A percentile compares a stretch with the other conserved stretches of the same genome.
phyloP scores from a whole-genome alignment of 2,888 invertebrate genomes.

The Aspidiotus destructor region DNA sequence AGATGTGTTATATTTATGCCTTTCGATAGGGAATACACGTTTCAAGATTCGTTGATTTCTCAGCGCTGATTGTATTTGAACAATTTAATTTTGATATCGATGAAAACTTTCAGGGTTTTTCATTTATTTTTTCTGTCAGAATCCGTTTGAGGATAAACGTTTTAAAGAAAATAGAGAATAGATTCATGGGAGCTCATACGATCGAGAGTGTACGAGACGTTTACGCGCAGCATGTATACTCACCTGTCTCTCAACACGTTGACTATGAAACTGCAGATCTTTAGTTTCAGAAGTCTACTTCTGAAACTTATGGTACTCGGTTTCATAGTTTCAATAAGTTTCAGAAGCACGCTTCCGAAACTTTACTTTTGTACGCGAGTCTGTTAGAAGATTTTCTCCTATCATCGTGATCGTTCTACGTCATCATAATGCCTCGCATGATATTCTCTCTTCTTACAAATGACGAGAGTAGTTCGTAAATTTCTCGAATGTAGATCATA shows the following conservation, averaged over 20 bases:
- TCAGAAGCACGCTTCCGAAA: constrained; percentile 1
- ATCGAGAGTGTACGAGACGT: constrained; percentile 1
- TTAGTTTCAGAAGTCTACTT: neutral
- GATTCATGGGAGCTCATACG: constrained; percentile 4
- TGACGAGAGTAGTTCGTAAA: no score
- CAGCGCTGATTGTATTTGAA: no score
- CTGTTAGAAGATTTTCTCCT: constrained; percentile 1
- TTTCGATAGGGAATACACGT: no score
- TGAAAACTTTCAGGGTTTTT: no score
- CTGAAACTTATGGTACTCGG: neutral
- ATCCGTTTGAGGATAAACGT: no score
- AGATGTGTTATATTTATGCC: no score
- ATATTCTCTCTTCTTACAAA: no score
- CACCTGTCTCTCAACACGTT: constrained; percentile 4
- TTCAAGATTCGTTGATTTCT: no score
- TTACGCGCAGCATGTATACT: neutral
- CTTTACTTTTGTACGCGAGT: constrained; percentile 4
- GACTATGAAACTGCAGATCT: constrained; percentile 4
- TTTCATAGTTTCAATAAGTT: constrained; percentile 1
- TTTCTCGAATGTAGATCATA: no score
- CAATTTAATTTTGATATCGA: no score
- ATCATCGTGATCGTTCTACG: neutral
- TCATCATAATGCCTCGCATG: neutral
- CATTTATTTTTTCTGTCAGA: no score
- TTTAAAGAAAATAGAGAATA: no score